Evolutionary conservation across 2,888 invertebrate species (phyloP), one percentile per base, ranked within the genome.

Genomic region (Drosophila prolongata): DNA sequence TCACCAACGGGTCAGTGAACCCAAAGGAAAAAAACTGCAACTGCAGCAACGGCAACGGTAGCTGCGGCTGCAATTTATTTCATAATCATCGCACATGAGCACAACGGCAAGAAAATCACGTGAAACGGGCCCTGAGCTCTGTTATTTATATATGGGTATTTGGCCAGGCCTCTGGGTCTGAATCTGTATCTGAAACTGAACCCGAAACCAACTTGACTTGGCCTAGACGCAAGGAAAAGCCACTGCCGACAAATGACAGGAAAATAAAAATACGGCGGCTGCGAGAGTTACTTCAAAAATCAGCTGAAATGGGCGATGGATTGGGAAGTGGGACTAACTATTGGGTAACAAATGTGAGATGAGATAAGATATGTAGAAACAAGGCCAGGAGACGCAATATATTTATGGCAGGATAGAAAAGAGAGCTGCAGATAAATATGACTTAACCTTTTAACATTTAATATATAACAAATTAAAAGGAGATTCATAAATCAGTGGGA

Each of bases 41-140:
- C 72, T 76, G 54, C 87, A 74, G 73, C 83, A 75, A 56, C 65
- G 16, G 79, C 79, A 78, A 61, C 71, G 64, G 61, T 76, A 77
- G 70, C 80, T 71, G 58, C 70, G 75, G 65, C 75, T 72, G 68
- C 80, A 78, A 68, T 84, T 76, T 67, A 82, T 83, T 83, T 83
- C 86, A 83, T 83, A 83, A 83, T 82, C 82, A 82, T 82, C 82
- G 82, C 88, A 85, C 77, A 79, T 75, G 58, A 60, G 70, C 62
- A 50, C 44, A 34, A 13, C n/a, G 58, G 72, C 75, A 19, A 77
- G 68, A 73, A 81, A 84, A 80, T 84, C 81, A 81, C 81, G 87
- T 81, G 85, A 77, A 84, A 76, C 56, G 70, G 70, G 79, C 81
- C 79, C 65, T 64, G 74, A 76, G 62, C 84, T 74, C 67, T 74